Evolutionary conservation across 2,113 vertebrate genomes (phyloP).

Genomic region (Pollachius pollachius): DNA sequence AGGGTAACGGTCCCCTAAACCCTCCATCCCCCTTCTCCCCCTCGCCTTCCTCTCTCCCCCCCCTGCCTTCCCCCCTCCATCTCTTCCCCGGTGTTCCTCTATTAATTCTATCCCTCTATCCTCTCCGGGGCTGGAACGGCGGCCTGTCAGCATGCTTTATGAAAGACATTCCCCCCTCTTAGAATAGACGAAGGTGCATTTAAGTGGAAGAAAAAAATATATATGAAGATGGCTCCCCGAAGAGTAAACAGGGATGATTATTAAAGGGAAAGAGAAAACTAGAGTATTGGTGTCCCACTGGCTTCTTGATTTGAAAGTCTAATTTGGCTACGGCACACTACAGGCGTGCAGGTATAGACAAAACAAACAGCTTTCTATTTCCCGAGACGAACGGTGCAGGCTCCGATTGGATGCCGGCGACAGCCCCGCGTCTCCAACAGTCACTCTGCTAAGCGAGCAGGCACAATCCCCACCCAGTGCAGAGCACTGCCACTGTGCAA

Average conservation of each 20-base stretch:
- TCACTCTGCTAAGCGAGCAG: slow-evolving; percentile 40
- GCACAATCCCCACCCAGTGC: slow-evolving; percentile 53
- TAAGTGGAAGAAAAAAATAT: slow-evolving; percentile 57
- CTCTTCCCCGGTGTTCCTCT: slow-evolving; percentile 57
- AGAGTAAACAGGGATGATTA: slow-evolving; percentile 81
- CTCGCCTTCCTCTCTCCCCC: neutral
- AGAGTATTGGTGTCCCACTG: slow-evolving; percentile 72
- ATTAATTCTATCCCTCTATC: slow-evolving; percentile 70
- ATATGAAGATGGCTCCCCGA: slow-evolving; percentile 74
- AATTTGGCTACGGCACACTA: slow-evolving; percentile 76
- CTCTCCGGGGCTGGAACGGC: slow-evolving; percentile 63
- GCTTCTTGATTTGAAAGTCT: slow-evolving; percentile 80
- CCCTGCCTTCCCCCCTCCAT: slow-evolving; percentile 11
- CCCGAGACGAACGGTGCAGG: slow-evolving; percentile 62
- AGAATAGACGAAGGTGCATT: slow-evolving; percentile 58
- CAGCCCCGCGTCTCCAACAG: slow-evolving; percentile 53
- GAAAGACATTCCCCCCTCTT: slow-evolving; percentile 71
- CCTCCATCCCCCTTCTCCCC: slow-evolving; percentile 46
- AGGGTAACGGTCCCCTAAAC: slow-evolving; percentile 44
- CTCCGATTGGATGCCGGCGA: slow-evolving; percentile 61
- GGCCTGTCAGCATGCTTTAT: slow-evolving; percentile 70
- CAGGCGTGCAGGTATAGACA: slow-evolving; percentile 69
- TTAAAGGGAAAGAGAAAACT: slow-evolving; percentile 72
- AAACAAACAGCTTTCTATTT: slow-evolving; percentile 68
- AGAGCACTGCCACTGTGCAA: slow-evolving; percentile 49